phyloP scores from a whole-genome alignment of 2,113 vertebrate genomes.

The Strigops habroptila region DNA sequence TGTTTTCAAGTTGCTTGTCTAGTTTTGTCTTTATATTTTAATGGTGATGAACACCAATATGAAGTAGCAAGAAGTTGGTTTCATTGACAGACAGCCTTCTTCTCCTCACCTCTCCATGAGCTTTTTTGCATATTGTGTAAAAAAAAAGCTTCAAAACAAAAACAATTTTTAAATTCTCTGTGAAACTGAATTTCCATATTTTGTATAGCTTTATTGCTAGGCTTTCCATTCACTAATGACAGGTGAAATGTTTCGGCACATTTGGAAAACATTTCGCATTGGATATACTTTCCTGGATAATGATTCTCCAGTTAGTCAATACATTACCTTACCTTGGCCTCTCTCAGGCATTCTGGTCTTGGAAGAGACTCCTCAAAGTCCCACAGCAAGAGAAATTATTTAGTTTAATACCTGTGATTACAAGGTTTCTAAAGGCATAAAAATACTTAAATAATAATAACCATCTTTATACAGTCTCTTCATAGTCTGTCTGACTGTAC shows the following conservation, averaged over 20 bases:
- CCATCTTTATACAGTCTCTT: not conserved
- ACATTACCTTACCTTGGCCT: not conserved
- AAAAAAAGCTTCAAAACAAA: not conserved
- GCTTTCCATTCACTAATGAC: not conserved
- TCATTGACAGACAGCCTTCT: not conserved
- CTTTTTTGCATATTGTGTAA: not conserved
- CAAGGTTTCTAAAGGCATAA: not conserved
- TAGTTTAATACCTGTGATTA: not conserved
- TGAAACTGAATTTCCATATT: not conserved
- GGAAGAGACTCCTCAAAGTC: not conserved
- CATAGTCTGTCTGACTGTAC: not conserved
- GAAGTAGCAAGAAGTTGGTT: not conserved
- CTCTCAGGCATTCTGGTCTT: not conserved
- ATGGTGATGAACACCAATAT: not conserved
- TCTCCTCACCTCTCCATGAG: not conserved
- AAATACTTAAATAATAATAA: conserved; percentile 21
- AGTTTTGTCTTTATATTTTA: not conserved
- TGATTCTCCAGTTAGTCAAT: not conserved
- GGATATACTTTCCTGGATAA: not conserved
- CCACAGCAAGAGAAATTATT: not conserved
- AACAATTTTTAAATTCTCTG: not conserved
- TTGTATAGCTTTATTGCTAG: not conserved
- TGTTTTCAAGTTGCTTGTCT: not conserved
- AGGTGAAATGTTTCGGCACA: not conserved
- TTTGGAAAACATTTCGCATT: not conserved